These are phyloP conservation scores for Cochlearius cochlearius DNA, from an alignment of 2,113 vertebrate genomes.

Conservation along the genomic window DNA sequence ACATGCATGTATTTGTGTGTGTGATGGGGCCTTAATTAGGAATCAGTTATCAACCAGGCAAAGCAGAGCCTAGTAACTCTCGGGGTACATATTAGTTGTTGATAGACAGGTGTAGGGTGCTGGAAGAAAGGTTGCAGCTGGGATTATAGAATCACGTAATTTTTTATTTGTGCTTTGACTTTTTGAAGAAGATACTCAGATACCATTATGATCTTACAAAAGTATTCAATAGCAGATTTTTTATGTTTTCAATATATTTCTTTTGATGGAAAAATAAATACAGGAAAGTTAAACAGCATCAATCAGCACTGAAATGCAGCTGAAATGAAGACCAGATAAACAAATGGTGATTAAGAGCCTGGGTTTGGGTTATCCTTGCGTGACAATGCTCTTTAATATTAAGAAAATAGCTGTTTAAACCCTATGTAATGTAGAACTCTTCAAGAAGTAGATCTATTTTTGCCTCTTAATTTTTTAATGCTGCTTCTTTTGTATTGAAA, in stretches of 20 bases:
- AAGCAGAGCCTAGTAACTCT: background rate
- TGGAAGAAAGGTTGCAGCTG: background rate
- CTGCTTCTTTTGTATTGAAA: background rate
- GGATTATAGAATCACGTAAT: background rate
- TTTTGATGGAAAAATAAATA: background rate
- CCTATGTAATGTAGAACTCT: background rate
- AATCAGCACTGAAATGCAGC: background rate
- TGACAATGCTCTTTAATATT: background rate
- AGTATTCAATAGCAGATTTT: background rate
- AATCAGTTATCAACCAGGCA: background rate
- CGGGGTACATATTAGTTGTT: background rate
- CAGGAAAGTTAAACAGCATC: background rate
- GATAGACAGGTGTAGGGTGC: background rate
- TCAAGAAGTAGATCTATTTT: background rate
- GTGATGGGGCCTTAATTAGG: background rate
- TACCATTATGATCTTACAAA: background rate
- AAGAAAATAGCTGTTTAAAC: background rate
- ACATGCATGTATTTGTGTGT: background rate
- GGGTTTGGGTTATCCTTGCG: background rate
- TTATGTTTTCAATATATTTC: background rate
- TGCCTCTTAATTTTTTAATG: background rate
- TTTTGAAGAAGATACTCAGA: background rate
- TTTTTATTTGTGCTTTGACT: background rate
- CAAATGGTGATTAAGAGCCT: background rate
- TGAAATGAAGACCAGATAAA: background rate